Evolutionary conservation across 1,140 invertebrate genomes (phyloP).

Genomic region (Prorops nasuta): DNA sequence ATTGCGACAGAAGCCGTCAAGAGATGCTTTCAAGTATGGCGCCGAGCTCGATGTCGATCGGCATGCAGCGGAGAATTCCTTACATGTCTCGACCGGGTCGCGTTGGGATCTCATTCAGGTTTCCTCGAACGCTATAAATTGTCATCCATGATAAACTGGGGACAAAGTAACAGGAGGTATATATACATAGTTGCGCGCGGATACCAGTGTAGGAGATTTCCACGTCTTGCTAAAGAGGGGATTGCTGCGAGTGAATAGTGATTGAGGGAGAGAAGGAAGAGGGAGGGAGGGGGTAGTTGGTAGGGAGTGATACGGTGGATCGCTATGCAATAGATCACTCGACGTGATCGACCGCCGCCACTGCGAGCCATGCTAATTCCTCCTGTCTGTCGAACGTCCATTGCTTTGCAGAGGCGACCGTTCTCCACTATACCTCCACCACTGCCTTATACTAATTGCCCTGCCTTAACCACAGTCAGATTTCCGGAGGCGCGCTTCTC

Average conservation of each 20-base stretch:
- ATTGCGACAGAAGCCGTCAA: too few species aligned
- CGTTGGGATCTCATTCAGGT: neutral
- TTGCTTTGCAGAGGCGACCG: neutral
- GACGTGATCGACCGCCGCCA: slow-evolving; percentile 15
- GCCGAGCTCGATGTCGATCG: too few species aligned
- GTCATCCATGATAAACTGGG: slow-evolving; percentile 31
- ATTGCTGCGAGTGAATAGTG: too few species aligned
- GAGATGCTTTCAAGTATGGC: too few species aligned
- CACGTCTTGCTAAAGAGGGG: too few species aligned
- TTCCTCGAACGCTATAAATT: slow-evolving; percentile 19
- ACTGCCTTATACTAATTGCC: slow-evolving; percentile 5
- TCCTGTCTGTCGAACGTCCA: neutral
- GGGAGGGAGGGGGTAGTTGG: too few species aligned
- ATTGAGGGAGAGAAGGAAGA: too few species aligned
- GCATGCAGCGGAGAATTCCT: too few species aligned
- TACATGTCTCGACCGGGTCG: too few species aligned
- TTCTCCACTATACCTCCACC: neutral
- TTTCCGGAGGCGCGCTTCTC: neutral
- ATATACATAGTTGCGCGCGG: too few species aligned
- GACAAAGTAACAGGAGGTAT: slow-evolving; percentile 16
- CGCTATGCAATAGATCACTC: slow-evolving; percentile 17
- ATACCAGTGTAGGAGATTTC: too few species aligned
- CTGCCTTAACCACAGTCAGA: neutral
- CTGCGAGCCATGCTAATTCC: slow-evolving; percentile 17
- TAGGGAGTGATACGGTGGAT: too few species aligned